Conservation (phyloP, 2,113 vertebrate genomes). For the Grallaria varia region DNA sequence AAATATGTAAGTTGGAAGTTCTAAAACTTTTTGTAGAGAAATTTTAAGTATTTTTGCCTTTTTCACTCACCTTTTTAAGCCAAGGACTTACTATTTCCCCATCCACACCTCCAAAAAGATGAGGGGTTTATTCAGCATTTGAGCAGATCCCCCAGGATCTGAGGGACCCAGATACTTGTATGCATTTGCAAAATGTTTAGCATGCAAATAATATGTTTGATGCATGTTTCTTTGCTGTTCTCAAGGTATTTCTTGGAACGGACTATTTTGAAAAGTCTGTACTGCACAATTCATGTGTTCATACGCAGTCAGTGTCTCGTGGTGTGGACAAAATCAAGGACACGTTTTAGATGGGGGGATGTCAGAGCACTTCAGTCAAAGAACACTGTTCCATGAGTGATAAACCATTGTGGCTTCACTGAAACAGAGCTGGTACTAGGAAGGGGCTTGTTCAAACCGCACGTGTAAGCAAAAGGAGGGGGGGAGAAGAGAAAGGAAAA, state of each 20-base stretch:
- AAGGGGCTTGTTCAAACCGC: background rate
- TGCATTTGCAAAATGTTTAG: background rate
- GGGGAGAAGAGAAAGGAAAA: background rate
- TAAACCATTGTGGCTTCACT: background rate
- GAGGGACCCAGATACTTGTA: background rate
- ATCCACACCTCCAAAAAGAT: fast-evolving
- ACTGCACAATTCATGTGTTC: background rate
- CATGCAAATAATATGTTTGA: background rate
- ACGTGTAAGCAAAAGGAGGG: background rate
- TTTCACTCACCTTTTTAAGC: background rate
- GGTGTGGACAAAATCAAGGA: background rate
- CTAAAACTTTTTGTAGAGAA: background rate
- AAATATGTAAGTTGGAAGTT: background rate
- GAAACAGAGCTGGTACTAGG: background rate
- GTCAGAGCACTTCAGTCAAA: background rate
- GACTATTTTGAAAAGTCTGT: background rate
- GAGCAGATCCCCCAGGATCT: background rate
- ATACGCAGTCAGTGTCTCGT: background rate
- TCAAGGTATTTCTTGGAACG: background rate
- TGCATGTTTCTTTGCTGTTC: background rate
- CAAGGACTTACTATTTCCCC: background rate
- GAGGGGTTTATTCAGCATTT: background rate
- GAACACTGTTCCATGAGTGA: background rate
- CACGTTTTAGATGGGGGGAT: background rate
- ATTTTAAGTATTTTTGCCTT: background rate